phyloP scores from a whole-genome alignment of 2,113 vertebrate species.

The Axis porcinus region DNA sequence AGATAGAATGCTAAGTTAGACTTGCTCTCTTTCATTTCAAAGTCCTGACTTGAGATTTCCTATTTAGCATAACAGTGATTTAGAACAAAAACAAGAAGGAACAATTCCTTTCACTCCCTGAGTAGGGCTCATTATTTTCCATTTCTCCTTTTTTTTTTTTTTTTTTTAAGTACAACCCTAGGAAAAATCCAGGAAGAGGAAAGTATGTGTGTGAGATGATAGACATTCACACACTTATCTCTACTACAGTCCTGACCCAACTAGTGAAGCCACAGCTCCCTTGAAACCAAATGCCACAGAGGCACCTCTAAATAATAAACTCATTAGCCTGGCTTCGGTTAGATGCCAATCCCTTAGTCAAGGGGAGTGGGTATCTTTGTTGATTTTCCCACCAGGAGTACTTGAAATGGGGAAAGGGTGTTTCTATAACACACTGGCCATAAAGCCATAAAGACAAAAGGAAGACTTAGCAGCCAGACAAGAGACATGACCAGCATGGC shows the following conservation, averaged over 20 bases:
- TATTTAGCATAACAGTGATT: background rate
- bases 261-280: background rate
- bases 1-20: background rate
- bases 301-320: background rate
- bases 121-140: background rate
- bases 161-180: background rate
- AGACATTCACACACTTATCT: accelerated
- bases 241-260: background rate
- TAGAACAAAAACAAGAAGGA: background rate
- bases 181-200: background rate
- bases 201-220: background rate
- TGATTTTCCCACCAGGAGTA: background rate
- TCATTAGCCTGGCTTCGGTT: background rate
- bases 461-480: background rate
- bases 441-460: background rate
- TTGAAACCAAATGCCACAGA: background rate
- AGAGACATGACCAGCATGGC: background rate
- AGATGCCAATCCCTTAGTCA: background rate
- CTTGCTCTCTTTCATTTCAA: background rate
- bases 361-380: accelerated
- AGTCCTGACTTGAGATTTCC: background rate
- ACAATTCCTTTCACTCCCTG: background rate
- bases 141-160: background rate
- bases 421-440: background rate
- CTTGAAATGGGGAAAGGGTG: background rate